phyloP scores from a whole-genome alignment of 2,888 invertebrate genomes.

The Campoletis raptor region DNA sequence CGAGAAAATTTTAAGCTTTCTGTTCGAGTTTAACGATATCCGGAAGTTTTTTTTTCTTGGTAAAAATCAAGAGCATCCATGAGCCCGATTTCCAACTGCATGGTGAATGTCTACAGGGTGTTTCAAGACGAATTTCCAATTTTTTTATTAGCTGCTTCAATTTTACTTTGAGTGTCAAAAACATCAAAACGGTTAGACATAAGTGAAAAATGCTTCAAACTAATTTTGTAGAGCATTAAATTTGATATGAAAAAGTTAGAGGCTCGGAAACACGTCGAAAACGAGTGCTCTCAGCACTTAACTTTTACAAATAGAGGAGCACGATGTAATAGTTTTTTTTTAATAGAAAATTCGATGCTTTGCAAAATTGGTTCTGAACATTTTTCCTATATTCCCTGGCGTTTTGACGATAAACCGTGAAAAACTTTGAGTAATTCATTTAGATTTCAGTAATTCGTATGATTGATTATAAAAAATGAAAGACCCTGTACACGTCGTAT shows the following conservation, averaged over 20 bases:
- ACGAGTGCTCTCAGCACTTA: background rate
- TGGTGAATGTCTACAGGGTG: conserved; percentile 38
- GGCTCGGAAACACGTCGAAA: background rate
- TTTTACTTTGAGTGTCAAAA: background rate
- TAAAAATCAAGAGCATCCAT: conserved; percentile 41
- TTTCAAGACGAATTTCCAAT: background rate
- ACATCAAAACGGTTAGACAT: too few relatives aligned
- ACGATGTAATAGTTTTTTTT: too few relatives aligned
- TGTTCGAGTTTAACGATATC: conserved; percentile 4
- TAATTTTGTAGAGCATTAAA: background rate
- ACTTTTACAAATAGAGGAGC: too few relatives aligned
- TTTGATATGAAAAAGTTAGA: background rate
- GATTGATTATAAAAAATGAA: background rate
- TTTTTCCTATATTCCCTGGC: too few relatives aligned
- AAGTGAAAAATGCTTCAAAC: too few relatives aligned
- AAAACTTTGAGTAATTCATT: too few relatives aligned
- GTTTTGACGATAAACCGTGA: too few relatives aligned
- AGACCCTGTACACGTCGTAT: conserved; percentile 47
- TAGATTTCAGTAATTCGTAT: background rate
- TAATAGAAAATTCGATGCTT: too few relatives aligned
- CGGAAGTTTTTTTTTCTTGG: conserved; percentile 52
- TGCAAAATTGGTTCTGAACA: too few relatives aligned
- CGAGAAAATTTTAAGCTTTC: background rate
- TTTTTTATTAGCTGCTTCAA: background rate
- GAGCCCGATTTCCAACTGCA: conserved; percentile 25